phyloP scores from a whole-genome alignment of 37 sponge, comb jelly and placozoan genomes.

The Axinella damicornis region DNA sequence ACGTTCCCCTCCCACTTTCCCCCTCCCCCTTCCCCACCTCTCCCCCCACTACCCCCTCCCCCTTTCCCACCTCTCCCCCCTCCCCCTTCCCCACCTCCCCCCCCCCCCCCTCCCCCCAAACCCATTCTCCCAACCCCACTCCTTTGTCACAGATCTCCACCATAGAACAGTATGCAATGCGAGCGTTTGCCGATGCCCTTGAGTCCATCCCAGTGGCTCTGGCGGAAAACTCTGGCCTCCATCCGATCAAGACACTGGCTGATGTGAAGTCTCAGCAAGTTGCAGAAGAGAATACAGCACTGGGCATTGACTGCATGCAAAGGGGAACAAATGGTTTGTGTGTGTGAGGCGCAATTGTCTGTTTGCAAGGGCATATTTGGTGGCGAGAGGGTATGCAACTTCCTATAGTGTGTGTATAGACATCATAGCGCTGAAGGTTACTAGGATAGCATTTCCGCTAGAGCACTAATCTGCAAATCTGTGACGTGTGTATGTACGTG shows the following conservation, averaged over 20 bases:
- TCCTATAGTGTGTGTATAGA: too few species aligned
- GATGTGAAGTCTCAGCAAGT: constrained; percentile 91
- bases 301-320: constrained; percentile 95
- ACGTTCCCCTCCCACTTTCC: too few species aligned
- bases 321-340: constrained; percentile 85
- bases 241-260: constrained; percentile 89
- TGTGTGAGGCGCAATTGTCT: too few species aligned
- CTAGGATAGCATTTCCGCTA: too few species aligned
- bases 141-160: constrained; percentile 71
- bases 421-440: too few species aligned
- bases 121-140: neutral
- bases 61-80: neutral
- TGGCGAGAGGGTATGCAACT: too few species aligned
- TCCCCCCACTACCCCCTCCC: neutral
- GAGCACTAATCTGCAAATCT: too few species aligned
- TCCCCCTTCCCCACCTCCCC: neutral
- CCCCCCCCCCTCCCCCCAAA: neutral
- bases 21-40: too few species aligned
- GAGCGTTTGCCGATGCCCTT: constrained; percentile 96
- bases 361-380: too few species aligned
- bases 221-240: constrained; percentile 96
- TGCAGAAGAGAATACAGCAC: constrained; percentile 77
- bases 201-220: constrained; percentile 95
- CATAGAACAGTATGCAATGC: constrained; percentile 98
- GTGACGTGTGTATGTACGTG: too few species aligned